Percentiles rank a stretch among this genome's conserved stretches.
Conservation (phyloP, 2,113 vertebrate genomes). For the Ailurus styani region DNA sequence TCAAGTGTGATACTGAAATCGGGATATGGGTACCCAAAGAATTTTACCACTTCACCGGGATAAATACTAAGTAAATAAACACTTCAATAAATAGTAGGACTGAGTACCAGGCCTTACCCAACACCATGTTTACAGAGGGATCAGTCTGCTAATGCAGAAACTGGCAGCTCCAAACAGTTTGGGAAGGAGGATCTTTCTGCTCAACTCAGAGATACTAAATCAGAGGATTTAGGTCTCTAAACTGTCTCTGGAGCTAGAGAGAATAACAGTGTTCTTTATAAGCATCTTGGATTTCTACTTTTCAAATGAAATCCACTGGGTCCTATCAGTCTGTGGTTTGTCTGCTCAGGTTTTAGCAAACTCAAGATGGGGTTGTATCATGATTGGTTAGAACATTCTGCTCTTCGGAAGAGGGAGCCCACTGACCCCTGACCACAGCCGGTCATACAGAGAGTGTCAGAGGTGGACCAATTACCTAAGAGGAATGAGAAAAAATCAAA, state of each 20-base stretch:
- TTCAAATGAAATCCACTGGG: slow-evolving; percentile 63
- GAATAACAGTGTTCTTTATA: slow-evolving; percentile 47
- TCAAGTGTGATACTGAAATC: not conserved
- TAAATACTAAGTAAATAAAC: slow-evolving; percentile 10
- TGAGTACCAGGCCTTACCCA: not conserved
- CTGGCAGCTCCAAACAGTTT: not conserved
- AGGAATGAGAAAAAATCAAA: slow-evolving; percentile 54
- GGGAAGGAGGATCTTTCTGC: not conserved
- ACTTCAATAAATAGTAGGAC: slow-evolving; percentile 13
- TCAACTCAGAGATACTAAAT: slow-evolving; percentile 35
- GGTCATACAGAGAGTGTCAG: slow-evolving; percentile 45
- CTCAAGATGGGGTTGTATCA: not conserved
- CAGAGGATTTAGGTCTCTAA: slow-evolving; percentile 28
- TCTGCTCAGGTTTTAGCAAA: slow-evolving; percentile 41
- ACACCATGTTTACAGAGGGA: not conserved
- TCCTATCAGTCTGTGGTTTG: slow-evolving; percentile 56
- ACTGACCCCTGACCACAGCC: slow-evolving; percentile 27
- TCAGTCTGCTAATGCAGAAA: not conserved
- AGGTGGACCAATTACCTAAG: slow-evolving; percentile 59
- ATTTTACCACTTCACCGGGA: not conserved
- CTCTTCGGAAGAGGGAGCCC: not conserved
- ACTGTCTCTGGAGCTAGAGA: slow-evolving; percentile 24
- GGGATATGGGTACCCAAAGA: not conserved
- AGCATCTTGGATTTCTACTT: slow-evolving; percentile 60
- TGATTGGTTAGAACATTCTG: not conserved